Evolutionary conservation across 2,888 invertebrate species (phyloP).

Genomic region (Poecilus cupreus): DNA sequence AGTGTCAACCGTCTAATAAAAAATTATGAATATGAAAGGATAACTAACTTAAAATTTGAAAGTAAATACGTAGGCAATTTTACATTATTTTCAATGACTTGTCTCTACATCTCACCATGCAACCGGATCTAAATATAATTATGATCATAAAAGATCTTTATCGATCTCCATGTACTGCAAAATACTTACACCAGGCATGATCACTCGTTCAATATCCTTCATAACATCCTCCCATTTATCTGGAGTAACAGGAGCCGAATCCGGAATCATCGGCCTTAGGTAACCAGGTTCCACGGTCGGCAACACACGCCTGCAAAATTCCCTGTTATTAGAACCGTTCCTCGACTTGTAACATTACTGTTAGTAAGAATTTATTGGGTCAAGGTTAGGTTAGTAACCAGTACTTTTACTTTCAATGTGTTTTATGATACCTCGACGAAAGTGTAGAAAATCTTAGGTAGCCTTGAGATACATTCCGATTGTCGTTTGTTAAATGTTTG

Average conservation of each 20-base stretch:
- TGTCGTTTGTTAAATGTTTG: conserved; percentile 22
- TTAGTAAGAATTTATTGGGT: conserved; percentile 61
- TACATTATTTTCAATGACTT: background rate
- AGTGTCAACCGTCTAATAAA: background rate
- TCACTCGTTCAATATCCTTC: conserved; percentile 93
- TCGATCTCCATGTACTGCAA: background rate
- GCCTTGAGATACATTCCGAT: conserved; percentile 50
- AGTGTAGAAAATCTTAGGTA: conserved; percentile 23
- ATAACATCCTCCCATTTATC: conserved; percentile 95
- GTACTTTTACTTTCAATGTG: conserved; percentile 62
- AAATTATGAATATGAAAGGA: background rate
- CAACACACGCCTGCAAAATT: conserved; percentile 82
- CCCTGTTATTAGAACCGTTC: background rate
- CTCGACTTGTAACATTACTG: background rate
- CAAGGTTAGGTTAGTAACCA: conserved; percentile 62
- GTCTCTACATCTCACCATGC: background rate
- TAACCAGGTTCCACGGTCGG: conserved; percentile 96
- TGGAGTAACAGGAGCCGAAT: conserved; percentile 86
- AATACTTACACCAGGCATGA: conserved; percentile 92
- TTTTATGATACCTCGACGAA: conserved; percentile 30
- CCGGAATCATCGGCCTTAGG: conserved; percentile 89
- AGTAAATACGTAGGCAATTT: background rate
- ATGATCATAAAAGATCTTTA: too few species aligned
- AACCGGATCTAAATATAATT: background rate
- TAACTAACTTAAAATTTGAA: background rate